Percentiles rank a stretch among this genome's conserved stretches.
Conservation (phyloP, 1,140 invertebrate genomes). For the Aphelenchoides fujianensis region DNA sequence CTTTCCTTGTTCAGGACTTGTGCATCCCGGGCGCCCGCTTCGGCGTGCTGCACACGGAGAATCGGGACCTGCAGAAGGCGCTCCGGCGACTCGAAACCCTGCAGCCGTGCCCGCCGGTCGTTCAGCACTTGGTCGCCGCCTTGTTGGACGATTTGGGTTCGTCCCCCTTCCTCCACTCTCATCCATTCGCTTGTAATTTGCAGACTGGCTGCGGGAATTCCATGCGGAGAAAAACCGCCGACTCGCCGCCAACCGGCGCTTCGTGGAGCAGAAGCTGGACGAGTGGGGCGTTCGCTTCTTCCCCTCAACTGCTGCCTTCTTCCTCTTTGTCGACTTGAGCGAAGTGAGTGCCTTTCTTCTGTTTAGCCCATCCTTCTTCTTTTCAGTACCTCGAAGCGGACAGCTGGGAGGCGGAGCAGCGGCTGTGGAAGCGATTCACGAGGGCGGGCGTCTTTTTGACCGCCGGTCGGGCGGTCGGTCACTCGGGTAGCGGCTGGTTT, state of each 20-base stretch:
- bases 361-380: too few species aligned
- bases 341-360: too few species aligned
- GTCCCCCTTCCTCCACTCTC: too few species aligned
- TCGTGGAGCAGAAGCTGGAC: slow-evolving; percentile 23
- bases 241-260: slow-evolving; percentile 22
- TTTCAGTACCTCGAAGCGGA: slow-evolving; percentile 27
- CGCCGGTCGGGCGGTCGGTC: slow-evolving; percentile 25
- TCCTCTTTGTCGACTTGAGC: slow-evolving; percentile 23
- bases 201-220: slow-evolving; percentile 30
- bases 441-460: slow-evolving; percentile 29
- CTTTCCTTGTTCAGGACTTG: slow-evolving; percentile 27
- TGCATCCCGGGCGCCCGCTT: slow-evolving; percentile 34
- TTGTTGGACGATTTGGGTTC: slow-evolving; percentile 32
- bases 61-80: slow-evolving; percentile 35
- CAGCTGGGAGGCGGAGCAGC: slow-evolving; percentile 32
- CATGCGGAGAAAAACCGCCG: slow-evolving; percentile 28
- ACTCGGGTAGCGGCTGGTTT: slow-evolving; percentile 22
- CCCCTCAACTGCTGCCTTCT: slow-evolving; percentile 19
- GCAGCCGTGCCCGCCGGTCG: slow-evolving; percentile 38
- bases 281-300: slow-evolving; percentile 19
- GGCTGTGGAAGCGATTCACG: slow-evolving; percentile 31
- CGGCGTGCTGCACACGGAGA: slow-evolving; percentile 33
- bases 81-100: slow-evolving; percentile 37
- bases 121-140: slow-evolving; percentile 28
- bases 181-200: slow-evolving; percentile 14